phyloP scores from a whole-genome alignment of 2,113 vertebrate species.

The Eurystomus gularis region DNA sequence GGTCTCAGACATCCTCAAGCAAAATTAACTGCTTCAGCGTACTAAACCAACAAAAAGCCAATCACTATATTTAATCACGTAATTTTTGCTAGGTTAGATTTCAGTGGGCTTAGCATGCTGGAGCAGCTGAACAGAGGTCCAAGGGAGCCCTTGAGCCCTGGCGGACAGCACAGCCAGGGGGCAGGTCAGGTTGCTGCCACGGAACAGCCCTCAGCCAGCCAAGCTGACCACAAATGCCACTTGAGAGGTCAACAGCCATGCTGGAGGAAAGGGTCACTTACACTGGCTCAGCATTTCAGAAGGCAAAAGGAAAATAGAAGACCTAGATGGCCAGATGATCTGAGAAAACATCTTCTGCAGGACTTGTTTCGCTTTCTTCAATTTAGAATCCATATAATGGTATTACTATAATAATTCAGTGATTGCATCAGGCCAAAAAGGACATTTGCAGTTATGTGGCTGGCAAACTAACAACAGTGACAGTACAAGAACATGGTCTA shows the following conservation, averaged over 20 bases:
- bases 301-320: not conserved
- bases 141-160: not conserved
- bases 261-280: not conserved
- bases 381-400: fast-evolving
- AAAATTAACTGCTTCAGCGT: not conserved
- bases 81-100: not conserved
- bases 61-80: not conserved
- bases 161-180: fast-evolving
- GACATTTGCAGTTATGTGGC: not conserved
- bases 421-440: not conserved
- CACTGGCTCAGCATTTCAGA: not conserved
- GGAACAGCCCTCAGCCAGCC: not conserved
- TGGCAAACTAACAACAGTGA: not conserved
- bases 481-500: not conserved
- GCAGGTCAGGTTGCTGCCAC: not conserved
- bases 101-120: not conserved
- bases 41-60: not conserved
- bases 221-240: not conserved
- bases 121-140: not conserved
- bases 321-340: not conserved
- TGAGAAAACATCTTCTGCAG: not conserved
- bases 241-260: fast-evolving
- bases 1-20: fast-evolving
- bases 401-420: not conserved
- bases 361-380: not conserved